Base-by-base conservation (phyloP, 2,888 invertebrate genomes). In the Thecophora atra region DNA sequence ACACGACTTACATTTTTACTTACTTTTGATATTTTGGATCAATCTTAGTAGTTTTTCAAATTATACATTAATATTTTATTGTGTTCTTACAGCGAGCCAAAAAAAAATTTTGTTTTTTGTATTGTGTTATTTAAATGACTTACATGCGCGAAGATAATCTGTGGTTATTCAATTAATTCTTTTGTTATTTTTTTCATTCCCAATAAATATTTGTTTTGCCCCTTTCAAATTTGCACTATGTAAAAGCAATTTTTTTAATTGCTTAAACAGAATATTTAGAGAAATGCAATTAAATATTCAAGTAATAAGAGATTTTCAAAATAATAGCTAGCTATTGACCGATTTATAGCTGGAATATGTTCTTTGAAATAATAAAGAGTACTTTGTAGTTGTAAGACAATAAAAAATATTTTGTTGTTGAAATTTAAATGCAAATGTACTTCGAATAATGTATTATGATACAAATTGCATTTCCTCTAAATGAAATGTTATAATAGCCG, bases 1-100 rank as follows among this genome's bases (percentile, higher is more conserved):
- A 73, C 78, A 76, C 62, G 75, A 72, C 73, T 76, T 75, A 77
- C 79, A 80, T 81, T 82, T 82, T 82, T 82, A 83, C 76, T 76
- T 76, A 73, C 73, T 75, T 72, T 74, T 75, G 71, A 74, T 67
- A 72, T 74, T 74, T 74, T 71, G 58, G 72, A 72, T 73, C 72
- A 64, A 72, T 74, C 75, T 74, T 71, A 56, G 47, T 71, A 65
- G 3, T n/a, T 71, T 70, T 30, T 62, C 69, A 52, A 74, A 64
- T 74, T 71, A 71, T 71, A 75, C 67, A 74, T 72, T 75, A 66
- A 66, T 66, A 62, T 72, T 54, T 66, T 62, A 62, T 62, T 54
- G 37, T 71, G 30, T 69, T 66, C 72, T 68, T 19, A 64, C 51
- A 52, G 13, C 26, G 30, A 69, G 72, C 75, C 63, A 74, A 75